phyloP scores from a whole-genome alignment of 2,888 invertebrate species.

The Holacanthella duospinosa region DNA sequence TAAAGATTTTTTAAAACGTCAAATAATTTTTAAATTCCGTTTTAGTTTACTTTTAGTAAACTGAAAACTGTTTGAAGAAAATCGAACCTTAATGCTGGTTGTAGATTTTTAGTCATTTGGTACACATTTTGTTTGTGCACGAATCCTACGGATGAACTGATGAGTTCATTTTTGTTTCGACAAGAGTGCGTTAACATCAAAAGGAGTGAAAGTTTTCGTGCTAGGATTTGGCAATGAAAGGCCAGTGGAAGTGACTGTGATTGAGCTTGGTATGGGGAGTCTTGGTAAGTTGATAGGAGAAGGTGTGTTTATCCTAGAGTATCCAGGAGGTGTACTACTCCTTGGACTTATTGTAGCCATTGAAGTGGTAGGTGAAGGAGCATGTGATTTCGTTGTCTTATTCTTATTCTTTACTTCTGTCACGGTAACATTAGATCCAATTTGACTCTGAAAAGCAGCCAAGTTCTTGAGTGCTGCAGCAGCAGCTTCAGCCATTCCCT shows the following conservation, averaged over 20 bases:
- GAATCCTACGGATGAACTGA: too few relatives aligned
- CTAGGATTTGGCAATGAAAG: not conserved
- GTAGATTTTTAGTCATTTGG: too few relatives aligned
- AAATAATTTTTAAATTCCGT: too few relatives aligned
- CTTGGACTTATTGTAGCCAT: constrained; percentile 1
- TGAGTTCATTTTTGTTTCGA: too few relatives aligned
- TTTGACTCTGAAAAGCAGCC: not conserved
- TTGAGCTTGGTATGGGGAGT: constrained; percentile 12
- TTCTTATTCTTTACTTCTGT: constrained; percentile 31
- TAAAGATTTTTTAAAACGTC: too few relatives aligned
- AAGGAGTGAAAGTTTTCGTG: constrained; percentile 12
- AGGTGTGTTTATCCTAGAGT: not conserved
- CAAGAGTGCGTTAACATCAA: constrained; percentile 11
- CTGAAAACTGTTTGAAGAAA: too few relatives aligned
- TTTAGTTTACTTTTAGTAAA: too few relatives aligned
- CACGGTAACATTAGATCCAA: constrained; percentile 24
- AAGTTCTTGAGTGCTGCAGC: not conserved
- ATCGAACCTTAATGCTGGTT: too few relatives aligned
- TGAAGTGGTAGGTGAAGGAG: constrained; percentile 2
- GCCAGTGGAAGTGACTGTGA: not conserved
- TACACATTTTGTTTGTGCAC: too few relatives aligned
- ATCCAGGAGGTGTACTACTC: constrained; percentile 1
- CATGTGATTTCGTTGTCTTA: not conserved
- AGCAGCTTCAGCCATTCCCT: not conserved
- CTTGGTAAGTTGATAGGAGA: constrained; percentile 9